Percentiles rank a stretch among this genome's conserved stretches.
phyloP scores from a whole-genome alignment of 2,113 vertebrate species.

The Oncorhynchus kisutch region DNA sequence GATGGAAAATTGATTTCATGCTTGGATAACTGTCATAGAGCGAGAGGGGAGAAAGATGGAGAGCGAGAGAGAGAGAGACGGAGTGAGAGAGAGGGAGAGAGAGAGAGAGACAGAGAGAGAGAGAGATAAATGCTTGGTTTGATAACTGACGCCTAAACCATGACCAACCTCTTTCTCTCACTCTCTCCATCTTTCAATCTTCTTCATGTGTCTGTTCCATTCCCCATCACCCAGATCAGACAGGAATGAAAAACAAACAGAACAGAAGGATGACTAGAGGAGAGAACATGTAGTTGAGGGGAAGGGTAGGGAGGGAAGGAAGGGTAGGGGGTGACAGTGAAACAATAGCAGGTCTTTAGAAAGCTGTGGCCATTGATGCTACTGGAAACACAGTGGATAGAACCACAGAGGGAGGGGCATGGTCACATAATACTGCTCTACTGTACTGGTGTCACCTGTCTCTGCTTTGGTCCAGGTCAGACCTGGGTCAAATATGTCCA shows the following conservation, averaged over 20 bases:
- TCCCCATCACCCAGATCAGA: no score
- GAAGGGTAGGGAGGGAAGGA: neutral
- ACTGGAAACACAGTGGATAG: conserved; percentile 11
- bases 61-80: rapidly evolving
- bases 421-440: neutral
- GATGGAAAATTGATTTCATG: neutral
- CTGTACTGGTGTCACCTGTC: no score
- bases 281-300: conserved; percentile 14
- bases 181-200: neutral
- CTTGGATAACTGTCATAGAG: neutral
- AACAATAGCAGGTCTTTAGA: conserved; percentile 51
- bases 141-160: no score
- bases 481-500: no score
- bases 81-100: neutral
- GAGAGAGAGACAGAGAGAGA: neutral
- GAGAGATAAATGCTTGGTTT: neutral
- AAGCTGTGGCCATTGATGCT: conserved; percentile 48
- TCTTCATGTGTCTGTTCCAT: no score
- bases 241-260: no score
- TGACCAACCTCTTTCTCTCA: no score
- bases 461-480: no score
- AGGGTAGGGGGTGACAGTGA: neutral
- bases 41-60: neutral
- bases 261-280: no score
- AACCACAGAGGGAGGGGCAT: neutral